These are phyloP conservation scores for Eupeodes latifasciatus DNA, from an alignment of 2,888 invertebrate genomes.

Conservation along the genomic window DNA sequence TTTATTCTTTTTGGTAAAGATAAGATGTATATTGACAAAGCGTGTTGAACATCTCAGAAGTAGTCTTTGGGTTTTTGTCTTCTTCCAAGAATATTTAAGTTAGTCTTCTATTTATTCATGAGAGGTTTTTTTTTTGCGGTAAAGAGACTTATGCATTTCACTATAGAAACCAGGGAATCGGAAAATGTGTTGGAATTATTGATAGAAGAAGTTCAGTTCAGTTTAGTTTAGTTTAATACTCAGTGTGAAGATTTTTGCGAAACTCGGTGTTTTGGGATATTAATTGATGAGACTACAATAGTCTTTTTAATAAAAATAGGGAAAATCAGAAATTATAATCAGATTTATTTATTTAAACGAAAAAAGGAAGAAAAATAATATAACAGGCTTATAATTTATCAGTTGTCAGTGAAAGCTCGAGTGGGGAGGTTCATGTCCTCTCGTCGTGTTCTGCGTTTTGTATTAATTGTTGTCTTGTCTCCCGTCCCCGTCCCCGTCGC, in stretches of 20 bases:
- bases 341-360: too few species aligned
- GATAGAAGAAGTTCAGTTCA: not conserved
- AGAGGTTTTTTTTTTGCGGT: not conserved
- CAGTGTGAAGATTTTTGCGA: not conserved
- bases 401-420: too few species aligned
- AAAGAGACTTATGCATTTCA: not conserved
- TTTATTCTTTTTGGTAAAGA: conserved; percentile 6
- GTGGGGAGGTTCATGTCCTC: too few species aligned
- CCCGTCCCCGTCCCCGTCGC: too few species aligned
- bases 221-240: not conserved
- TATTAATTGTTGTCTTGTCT: too few species aligned
- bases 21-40: conserved; percentile 29
- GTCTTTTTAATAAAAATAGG: not conserved
- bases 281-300: not conserved
- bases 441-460: too few species aligned
- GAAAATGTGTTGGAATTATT: conserved; percentile 1
- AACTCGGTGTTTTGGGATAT: not conserved
- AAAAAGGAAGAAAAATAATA: too few species aligned
- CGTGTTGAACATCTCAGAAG: not conserved
- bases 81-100: not conserved
- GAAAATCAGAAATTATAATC: not conserved
- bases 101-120: not conserved
- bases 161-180: not conserved
- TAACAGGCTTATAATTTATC: too few species aligned
- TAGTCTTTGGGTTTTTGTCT: not conserved